These are phyloP conservation scores for Trichomycterus rosablanca DNA, from an alignment of 2,113 vertebrate genomes.

Conservation along the genomic window DNA sequence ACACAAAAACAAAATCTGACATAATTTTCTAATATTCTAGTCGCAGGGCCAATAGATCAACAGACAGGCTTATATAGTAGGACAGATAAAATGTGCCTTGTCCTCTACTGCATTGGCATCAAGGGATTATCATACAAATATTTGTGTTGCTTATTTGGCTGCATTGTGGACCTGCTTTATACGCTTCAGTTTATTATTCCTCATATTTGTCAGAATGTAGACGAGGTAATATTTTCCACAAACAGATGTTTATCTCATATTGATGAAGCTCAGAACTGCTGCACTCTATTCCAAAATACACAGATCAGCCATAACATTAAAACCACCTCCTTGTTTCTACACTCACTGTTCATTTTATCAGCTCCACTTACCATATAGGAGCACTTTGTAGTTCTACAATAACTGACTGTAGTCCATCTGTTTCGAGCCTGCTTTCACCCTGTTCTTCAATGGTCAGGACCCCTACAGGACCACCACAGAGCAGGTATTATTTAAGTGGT, in stretches of 20 bases:
- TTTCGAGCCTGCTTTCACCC: too few relatives aligned
- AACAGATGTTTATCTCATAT: slow-evolving; percentile 32
- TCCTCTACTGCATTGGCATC: slow-evolving; percentile 35
- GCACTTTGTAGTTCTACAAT: too few relatives aligned
- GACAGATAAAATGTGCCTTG: slow-evolving; percentile 9
- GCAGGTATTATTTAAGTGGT: too few relatives aligned
- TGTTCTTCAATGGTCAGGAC: too few relatives aligned
- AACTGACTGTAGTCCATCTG: too few relatives aligned
- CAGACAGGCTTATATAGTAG: slow-evolving; percentile 5
- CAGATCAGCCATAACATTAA: too few relatives aligned
- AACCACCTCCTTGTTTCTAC: too few relatives aligned
- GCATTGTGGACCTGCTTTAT: slow-evolving; percentile 24
- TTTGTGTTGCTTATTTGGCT: slow-evolving; percentile 38
- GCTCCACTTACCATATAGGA: too few relatives aligned
- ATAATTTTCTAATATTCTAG: slow-evolving; percentile 30
- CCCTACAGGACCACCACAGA: too few relatives aligned
- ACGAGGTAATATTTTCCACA: slow-evolving; percentile 35
- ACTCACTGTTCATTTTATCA: too few relatives aligned
- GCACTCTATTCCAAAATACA: slow-evolving; percentile 34
- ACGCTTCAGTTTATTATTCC: slow-evolving; percentile 13
- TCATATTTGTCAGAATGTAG: slow-evolving; percentile 12
- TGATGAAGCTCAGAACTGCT: slow-evolving; percentile 34
- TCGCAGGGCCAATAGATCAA: slow-evolving; percentile 21
- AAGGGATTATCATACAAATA: slow-evolving; percentile 36
- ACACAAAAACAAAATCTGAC: slow-evolving; percentile 13